These are phyloP conservation scores for Osmerus mordax DNA, from an alignment of 2,113 vertebrate species.

Conservation along the genomic window DNA sequence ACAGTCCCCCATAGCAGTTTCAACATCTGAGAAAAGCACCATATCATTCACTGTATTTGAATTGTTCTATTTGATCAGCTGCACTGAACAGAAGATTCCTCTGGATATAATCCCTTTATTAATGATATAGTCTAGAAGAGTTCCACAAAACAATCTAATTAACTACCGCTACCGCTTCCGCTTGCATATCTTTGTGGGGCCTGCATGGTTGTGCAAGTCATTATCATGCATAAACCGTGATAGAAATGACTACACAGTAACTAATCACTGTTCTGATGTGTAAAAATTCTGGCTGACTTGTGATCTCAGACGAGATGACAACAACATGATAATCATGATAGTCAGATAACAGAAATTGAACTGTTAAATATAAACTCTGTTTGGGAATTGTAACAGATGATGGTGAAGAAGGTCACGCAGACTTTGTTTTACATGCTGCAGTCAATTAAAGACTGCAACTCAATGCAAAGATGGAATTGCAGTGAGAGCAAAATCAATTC, in stretches of 20 bases:
- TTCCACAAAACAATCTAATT: constrained; percentile 37
- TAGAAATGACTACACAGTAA: constrained; percentile 57
- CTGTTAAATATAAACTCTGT: not conserved
- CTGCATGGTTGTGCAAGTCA: constrained; percentile 47
- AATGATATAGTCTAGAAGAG: not conserved
- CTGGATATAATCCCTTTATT: not conserved
- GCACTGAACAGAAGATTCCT: not conserved
- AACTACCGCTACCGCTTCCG: constrained; percentile 58
- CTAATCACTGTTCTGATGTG: constrained; percentile 55
- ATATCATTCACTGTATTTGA: too few relatives aligned
- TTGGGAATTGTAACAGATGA: not conserved
- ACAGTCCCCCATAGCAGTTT: too few relatives aligned
- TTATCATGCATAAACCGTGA: constrained; percentile 57
- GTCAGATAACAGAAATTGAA: not conserved
- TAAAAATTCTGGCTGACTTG: constrained; percentile 29
- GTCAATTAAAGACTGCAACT: too few relatives aligned
- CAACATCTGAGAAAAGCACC: too few relatives aligned
- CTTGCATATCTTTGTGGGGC: constrained; percentile 58
- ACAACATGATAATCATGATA: constrained; percentile 26
- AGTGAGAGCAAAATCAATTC: not conserved
- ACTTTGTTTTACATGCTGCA: too few relatives aligned
- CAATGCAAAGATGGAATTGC: too few relatives aligned
- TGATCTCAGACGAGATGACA: not conserved
- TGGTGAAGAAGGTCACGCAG: not conserved
- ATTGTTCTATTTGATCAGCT: not conserved